A percentile compares a stretch with the other conserved stretches of the same genome.
Conservation (phyloP, 2,888 invertebrate species). For the Dendrolimus pini region DNA sequence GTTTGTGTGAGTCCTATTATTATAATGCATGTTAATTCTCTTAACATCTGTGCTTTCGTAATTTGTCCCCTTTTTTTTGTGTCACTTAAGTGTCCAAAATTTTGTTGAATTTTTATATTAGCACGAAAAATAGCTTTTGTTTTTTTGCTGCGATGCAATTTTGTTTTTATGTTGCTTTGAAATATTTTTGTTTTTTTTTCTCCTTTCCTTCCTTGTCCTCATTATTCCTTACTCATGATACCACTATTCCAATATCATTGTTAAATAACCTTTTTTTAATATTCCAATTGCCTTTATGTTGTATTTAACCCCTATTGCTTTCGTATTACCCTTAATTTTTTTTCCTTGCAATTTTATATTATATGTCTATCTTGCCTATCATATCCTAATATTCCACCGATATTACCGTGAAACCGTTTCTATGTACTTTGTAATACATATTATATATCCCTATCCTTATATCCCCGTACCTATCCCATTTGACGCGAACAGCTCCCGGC, state of each 20-base stretch:
- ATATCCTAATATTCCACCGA: slow-evolving; percentile 12
- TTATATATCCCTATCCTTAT: slow-evolving; percentile 7
- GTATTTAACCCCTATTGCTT: no score
- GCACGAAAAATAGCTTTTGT: slow-evolving; percentile 56
- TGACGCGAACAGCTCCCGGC: slow-evolving; percentile 48
- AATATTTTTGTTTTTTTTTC: slow-evolving; percentile 48
- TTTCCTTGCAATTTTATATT: background rate
- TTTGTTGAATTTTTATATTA: slow-evolving; percentile 6
- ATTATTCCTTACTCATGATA: background rate
- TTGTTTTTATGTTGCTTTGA: slow-evolving; percentile 69
- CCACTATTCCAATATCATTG: no score
- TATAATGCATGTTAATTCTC: slow-evolving; percentile 27
- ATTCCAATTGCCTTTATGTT: no score
- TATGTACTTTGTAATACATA: background rate
- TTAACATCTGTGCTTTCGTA: slow-evolving; percentile 56
- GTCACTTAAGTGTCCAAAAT: slow-evolving; percentile 3
- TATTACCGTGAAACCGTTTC: slow-evolving; percentile 1
- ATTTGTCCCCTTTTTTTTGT: slow-evolving; percentile 21
- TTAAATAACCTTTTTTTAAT: no score
- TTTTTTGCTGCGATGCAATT: slow-evolving; percentile 58
- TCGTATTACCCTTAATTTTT: no score
- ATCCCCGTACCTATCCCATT: slow-evolving; percentile 21
- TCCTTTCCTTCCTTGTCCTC: slow-evolving; percentile 17
- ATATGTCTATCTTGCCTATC: background rate
- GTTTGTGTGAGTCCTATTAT: slow-evolving; percentile 17